Evolutionary conservation across 2,888 invertebrate genomes (phyloP).

Genomic region (Oligia strigilis): DNA sequence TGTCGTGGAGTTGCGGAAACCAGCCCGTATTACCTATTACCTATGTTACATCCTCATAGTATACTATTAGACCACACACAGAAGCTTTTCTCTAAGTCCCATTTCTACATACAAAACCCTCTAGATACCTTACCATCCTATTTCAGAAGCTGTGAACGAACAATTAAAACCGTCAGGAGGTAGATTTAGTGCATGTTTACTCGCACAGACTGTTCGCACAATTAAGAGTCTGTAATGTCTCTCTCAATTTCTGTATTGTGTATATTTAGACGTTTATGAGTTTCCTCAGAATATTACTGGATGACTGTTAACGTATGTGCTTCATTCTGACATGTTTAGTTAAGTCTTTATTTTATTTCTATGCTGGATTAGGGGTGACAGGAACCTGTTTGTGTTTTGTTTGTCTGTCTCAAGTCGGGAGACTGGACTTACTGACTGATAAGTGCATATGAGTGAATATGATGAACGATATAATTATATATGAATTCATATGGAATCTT

Average conservation of each 20-base stretch:
- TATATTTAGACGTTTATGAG: constrained; percentile 80
- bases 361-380: constrained; percentile 25
- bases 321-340: constrained; percentile 47
- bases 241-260: constrained; percentile 72
- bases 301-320: constrained; percentile 47
- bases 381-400: constrained; percentile 36
- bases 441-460: background rate
- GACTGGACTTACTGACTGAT: background rate
- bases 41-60: background rate
- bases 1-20: too few relatives aligned
- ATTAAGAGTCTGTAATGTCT: constrained; percentile 72
- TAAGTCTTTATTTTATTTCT: constrained; percentile 54
- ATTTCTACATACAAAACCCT: constrained; percentile 41
- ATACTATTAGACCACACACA: background rate
- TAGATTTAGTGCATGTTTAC: constrained; percentile 66
- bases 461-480: background rate
- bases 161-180: constrained; percentile 68
- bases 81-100: constrained; percentile 33
- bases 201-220: constrained; percentile 70
- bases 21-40: too few relatives aligned
- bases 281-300: constrained; percentile 66
- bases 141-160: constrained; percentile 62
- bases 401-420: background rate
- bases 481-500: background rate
- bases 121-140: constrained; percentile 51